A percentile compares a stretch with the other conserved stretches of the same genome.
Conservation (phyloP, 2,888 invertebrate species). For the Disparrhopalites patrizii region DNA sequence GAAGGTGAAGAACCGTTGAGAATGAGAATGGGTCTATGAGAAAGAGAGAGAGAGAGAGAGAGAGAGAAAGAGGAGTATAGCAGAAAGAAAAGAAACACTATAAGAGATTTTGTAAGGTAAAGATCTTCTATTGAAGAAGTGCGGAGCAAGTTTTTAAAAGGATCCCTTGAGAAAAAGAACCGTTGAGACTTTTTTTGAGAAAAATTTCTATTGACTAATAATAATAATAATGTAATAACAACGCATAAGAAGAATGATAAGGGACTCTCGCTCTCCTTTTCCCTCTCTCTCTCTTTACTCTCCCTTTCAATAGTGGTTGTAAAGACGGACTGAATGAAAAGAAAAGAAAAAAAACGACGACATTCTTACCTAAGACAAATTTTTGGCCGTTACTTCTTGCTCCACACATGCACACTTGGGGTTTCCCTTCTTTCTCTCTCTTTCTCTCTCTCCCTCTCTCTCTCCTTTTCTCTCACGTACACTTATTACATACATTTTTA, state of each 20-base stretch:
- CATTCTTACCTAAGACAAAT: constrained; percentile 16
- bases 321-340: constrained; percentile 1
- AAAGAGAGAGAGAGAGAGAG: background rate
- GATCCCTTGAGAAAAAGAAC: constrained; percentile 19
- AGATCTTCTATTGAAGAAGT: constrained; percentile 15
- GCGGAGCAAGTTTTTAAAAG: constrained; percentile 11
- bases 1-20: constrained; percentile 15
- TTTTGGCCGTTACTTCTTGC: constrained; percentile 10
- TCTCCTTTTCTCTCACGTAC: no score
- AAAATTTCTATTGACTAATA: constrained; percentile 12
- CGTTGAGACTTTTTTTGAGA: constrained; percentile 20
- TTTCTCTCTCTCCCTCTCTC: no score
- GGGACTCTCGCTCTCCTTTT: background rate
- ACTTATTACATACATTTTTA: no score
- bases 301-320: background rate
- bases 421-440: background rate
- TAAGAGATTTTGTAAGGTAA: constrained; percentile 20
- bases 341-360: no score
- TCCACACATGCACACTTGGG: background rate
- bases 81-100: background rate
- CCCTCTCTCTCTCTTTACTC: background rate
- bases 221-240: background rate
- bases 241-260: background rate
- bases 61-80: background rate
- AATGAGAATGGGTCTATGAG: background rate